Base-by-base conservation (phyloP, 2,797 vertebrate species). In the Pogonophryne albipinna region DNA sequence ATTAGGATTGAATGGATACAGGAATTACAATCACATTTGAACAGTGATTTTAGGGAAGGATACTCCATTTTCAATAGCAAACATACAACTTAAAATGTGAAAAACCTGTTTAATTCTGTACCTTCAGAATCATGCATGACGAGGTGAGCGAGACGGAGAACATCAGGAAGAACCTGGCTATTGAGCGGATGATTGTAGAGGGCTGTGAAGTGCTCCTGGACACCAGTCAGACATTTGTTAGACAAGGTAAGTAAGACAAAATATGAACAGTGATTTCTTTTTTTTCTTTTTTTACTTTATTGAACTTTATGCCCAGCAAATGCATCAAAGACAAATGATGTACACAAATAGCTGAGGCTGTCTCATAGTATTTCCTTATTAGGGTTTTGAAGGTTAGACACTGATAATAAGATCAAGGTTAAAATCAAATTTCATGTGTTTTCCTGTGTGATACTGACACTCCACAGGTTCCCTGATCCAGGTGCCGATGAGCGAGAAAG, bases 111-210 rank as follows among this genome's bases (percentile, higher is more conserved):
- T 66, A 3, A 8, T 45, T 68, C 13, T 72, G 19, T 58, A 9
- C 31, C 67, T 79, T 3, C 83, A 99, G 98, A 93, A 97, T 99
- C 79, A 99, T 99, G 98, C 98, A 99, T 0, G 98, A 99, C 0
- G 98, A 99, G 80, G 98, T 99, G 50, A 99, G 98, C 0, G 98
- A 99, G 92, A 99, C 98, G 0, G 98, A 99, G 87, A 99, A 99
- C 75, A 99, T 99, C 72, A 94, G 98, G 20, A 99, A 99, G 83
- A 99, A 99, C 79, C 89, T 99, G 69, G 97, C 98, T 0, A 99
- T 99, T 0, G 98, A 99, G 86, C 95, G 98, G 53, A 99, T 99
- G 98, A 99, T 99, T 11, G 96, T 96, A 0, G 98, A 99, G 64
- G 98, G 98, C 7, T 99, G 98, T 9, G 98, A 99, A 80, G 97